Evolutionary conservation across 2,888 invertebrate genomes (phyloP).

Genomic region (Platypus cylindrus): DNA sequence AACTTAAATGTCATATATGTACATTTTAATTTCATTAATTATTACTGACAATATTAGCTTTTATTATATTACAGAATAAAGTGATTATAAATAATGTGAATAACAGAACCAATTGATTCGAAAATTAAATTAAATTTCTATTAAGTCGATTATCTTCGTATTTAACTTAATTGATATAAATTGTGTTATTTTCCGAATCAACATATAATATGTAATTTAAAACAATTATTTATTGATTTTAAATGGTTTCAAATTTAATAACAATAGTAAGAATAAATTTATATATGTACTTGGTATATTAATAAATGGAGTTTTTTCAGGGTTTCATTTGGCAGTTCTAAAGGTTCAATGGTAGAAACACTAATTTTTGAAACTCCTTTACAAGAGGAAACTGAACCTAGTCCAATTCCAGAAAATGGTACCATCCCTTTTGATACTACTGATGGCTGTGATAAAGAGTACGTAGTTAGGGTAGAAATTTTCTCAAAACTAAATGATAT

Average conservation of each 20-base stretch:
- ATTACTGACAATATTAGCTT: too few relatives aligned
- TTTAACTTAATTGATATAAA: slow-evolving; percentile 6
- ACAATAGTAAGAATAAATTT: background rate
- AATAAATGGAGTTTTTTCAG: slow-evolving; percentile 39
- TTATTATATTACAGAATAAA: too few relatives aligned
- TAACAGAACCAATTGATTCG: slow-evolving; percentile 1
- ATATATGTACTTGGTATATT: background rate
- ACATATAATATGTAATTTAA: too few relatives aligned
- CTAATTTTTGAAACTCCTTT: slow-evolving; percentile 78
- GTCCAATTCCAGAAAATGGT: slow-evolving; percentile 44
- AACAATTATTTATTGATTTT: background rate
- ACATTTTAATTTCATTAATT: too few relatives aligned
- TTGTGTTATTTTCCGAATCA: too few relatives aligned
- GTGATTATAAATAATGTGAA: too few relatives aligned
- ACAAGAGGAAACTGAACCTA: slow-evolving; percentile 65
- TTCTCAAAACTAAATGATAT: too few relatives aligned
- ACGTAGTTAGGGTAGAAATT: too few relatives aligned
- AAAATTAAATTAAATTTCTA: slow-evolving; percentile 6
- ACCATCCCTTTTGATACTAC: slow-evolving; percentile 24
- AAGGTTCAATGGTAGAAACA: slow-evolving; percentile 91
- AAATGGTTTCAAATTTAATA: background rate
- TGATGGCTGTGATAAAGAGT: slow-evolving; percentile 40
- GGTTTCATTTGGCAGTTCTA: slow-evolving; percentile 88
- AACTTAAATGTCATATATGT: too few relatives aligned
- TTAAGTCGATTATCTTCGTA: slow-evolving; percentile 7